Percentiles rank a stretch among this genome's conserved stretches.
Conservation (phyloP, 2,797 vertebrate species). For the Scleropages formosus region DNA sequence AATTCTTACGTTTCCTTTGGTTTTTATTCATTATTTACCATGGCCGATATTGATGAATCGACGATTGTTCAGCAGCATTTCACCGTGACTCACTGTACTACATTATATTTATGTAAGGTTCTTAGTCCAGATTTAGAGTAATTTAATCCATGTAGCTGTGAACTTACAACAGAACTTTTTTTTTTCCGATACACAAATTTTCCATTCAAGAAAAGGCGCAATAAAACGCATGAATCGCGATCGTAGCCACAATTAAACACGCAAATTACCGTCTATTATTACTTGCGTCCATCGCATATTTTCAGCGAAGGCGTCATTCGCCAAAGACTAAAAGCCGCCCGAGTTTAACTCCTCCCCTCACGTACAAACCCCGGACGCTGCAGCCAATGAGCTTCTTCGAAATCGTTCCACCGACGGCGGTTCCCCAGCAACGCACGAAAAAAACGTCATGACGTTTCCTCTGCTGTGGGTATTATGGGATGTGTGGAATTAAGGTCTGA, state of each 20-base stretch:
- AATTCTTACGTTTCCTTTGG: too few species aligned
- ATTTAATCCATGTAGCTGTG: background rate
- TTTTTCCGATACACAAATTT: background rate
- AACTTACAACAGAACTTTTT: background rate
- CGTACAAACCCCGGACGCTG: constrained; percentile 59
- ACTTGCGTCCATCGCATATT: background rate
- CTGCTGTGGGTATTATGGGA: constrained; percentile 90
- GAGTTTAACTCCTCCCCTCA: constrained; percentile 55
- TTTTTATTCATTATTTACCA: too few species aligned
- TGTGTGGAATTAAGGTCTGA: constrained; percentile 74
- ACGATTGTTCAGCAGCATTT: too few species aligned
- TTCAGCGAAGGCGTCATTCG: constrained; percentile 40
- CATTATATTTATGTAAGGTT: too few species aligned
- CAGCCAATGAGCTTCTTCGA: constrained; percentile 60
- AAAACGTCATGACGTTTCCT: constrained; percentile 86
- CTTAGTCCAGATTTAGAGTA: too few species aligned
- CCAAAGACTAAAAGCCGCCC: constrained; percentile 32
- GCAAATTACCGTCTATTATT: background rate
- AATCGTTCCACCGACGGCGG: constrained; percentile 66
- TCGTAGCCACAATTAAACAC: background rate
- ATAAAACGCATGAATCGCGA: background rate
- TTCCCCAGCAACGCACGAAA: constrained; percentile 78
- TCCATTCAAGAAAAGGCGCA: background rate
- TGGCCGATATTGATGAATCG: too few species aligned
- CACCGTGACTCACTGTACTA: too few species aligned